Evolutionary conservation across 2,888 invertebrate genomes (phyloP).

Genomic region (Eubasilissa splendida): DNA sequence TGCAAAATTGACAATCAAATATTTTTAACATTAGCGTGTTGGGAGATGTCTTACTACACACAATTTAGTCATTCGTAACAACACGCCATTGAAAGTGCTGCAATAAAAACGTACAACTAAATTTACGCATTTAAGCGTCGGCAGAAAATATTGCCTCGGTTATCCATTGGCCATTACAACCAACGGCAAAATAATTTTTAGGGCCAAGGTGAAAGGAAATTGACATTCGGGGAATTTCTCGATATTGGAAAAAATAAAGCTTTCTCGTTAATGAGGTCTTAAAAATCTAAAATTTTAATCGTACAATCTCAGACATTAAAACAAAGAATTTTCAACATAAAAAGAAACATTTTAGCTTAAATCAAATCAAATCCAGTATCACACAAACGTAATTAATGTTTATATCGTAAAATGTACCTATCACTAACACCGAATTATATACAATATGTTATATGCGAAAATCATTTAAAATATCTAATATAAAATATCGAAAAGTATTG

Average conservation of each 20-base stretch:
- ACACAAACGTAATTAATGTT: no score
- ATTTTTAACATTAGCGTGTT: constrained; percentile 12
- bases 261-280: neutral
- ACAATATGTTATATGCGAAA: no score
- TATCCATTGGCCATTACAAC: neutral
- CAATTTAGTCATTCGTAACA: constrained; percentile 16
- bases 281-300: no score
- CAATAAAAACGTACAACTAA: constrained; percentile 4
- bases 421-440: no score
- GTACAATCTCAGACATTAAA: no score
- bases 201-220: neutral
- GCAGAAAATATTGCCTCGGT: neutral
- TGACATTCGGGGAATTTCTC: neutral
- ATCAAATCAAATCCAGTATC: no score
- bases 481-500: no score
- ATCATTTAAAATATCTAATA: no score
- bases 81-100: constrained; percentile 10
- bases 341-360: no score
- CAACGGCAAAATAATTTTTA: neutral
- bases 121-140: neutral
- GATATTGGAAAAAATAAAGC: neutral
- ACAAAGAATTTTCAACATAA: no score
- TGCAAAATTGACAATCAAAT: neutral
- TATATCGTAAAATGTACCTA: no score
- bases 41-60: neutral